phyloP scores from a whole-genome alignment of 2,888 invertebrate species.

The Lasioglossum villosulum region DNA sequence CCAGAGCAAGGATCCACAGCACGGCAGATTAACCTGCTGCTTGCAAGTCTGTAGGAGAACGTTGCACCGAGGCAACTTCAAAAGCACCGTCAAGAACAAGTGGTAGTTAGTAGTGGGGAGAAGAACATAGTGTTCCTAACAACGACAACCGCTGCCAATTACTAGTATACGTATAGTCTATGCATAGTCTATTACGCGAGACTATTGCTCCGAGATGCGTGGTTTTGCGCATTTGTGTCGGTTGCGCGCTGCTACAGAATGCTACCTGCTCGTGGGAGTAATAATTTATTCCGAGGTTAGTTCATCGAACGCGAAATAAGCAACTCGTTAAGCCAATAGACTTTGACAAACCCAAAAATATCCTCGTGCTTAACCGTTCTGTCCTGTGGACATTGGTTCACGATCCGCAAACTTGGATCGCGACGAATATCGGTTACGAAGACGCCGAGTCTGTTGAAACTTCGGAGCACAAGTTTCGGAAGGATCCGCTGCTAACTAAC shows the following conservation, averaged over 20 bases:
- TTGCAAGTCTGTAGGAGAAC: neutral
- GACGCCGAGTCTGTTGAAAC: neutral
- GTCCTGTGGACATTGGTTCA: neutral
- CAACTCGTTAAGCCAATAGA: constrained; percentile 6
- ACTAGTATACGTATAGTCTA: neutral
- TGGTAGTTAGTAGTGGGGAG: constrained; percentile 1
- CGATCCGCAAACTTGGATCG: neutral
- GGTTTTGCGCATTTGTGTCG: neutral
- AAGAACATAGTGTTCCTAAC: neutral
- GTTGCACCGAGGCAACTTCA: neutral
- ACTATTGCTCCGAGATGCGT: constrained; percentile 3
- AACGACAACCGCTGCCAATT: constrained; percentile 7
- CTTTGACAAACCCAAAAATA: neutral
- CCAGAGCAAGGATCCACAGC: neutral
- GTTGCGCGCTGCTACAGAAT: neutral
- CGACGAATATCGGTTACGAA: neutral
- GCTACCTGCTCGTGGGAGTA: neutral
- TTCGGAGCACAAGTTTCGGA: neutral
- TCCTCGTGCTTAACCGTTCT: neutral
- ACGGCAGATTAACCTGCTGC: neutral
- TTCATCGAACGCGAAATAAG: neutral
- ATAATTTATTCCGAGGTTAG: neutral
- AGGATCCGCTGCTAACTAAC: neutral
- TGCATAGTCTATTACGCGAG: neutral
- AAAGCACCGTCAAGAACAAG: neutral